These are phyloP conservation scores for Pollicipes pollicipes DNA, from an alignment of 1,140 invertebrate genomes.

Conservation along the genomic window DNA sequence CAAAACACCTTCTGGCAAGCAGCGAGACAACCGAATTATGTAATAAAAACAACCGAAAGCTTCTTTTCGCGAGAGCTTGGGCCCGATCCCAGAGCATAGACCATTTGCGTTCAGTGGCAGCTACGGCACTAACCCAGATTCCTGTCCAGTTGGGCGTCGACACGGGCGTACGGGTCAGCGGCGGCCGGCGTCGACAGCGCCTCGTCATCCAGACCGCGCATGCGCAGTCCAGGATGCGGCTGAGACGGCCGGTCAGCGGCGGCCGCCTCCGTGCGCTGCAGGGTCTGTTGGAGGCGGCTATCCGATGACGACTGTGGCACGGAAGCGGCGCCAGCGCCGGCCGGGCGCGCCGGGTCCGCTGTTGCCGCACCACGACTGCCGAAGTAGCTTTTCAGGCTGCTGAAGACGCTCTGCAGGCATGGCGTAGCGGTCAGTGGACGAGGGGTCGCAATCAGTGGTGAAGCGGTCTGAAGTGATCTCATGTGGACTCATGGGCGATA, in stretches of 20 bases:
- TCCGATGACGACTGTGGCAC: constrained; percentile 7
- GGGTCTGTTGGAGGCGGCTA: constrained; percentile 6
- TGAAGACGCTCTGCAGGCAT: constrained; percentile 19
- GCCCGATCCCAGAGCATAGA: too few species aligned
- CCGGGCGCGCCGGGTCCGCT: constrained; percentile 7
- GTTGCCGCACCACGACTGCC: constrained; percentile 8
- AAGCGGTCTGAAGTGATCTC: too few species aligned
- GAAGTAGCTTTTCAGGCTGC: constrained; percentile 15
- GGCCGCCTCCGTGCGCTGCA: constrained; percentile 3
- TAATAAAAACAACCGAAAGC: too few species aligned
- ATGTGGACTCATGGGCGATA: too few species aligned
- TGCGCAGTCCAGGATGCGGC: constrained; percentile 12
- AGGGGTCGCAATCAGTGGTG: too few species aligned
- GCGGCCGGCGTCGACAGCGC: constrained; percentile 9
- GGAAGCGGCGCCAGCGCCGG: too few species aligned
- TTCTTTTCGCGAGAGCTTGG: too few species aligned
- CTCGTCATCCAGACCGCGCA: constrained; percentile 13
- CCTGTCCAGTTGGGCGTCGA: constrained; percentile 14
- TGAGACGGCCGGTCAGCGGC: background rate
- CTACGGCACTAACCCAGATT: constrained; percentile 12
- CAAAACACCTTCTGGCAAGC: too few species aligned
- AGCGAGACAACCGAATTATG: too few species aligned
- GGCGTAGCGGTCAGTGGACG: too few species aligned
- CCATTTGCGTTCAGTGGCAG: too few species aligned
- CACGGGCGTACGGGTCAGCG: constrained; percentile 9